Conservation (phyloP, 2,797 vertebrate genomes). For the Pitangus sulphuratus region DNA sequence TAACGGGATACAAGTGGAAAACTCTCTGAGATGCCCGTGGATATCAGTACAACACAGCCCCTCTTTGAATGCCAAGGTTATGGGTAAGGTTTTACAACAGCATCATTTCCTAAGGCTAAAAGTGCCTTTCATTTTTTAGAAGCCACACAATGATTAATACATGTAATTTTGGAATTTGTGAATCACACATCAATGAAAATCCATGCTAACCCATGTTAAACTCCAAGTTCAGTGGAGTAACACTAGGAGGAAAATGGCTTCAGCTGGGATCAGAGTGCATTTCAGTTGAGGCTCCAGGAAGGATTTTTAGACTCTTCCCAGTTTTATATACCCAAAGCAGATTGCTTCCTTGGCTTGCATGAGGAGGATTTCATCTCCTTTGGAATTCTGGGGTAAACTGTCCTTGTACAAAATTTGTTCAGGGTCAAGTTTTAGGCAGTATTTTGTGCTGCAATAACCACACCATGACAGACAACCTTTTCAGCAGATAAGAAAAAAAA, state of each 20-base stretch:
- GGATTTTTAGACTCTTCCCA: background rate
- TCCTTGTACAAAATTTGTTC: slow-evolving; percentile 19
- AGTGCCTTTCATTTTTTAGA: background rate
- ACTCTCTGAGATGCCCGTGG: background rate
- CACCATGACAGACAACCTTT: slow-evolving; percentile 20
- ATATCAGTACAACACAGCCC: rapidly evolving
- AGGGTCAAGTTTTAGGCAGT: slow-evolving; percentile 46
- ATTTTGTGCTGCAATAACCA: slow-evolving; percentile 43
- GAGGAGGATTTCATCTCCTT: background rate
- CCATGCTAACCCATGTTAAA: background rate
- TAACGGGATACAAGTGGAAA: background rate
- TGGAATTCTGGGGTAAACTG: slow-evolving; percentile 13
- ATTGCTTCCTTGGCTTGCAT: background rate
- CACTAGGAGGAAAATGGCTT: background rate
- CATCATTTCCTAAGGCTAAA: background rate
- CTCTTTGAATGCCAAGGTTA: background rate
- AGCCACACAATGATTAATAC: background rate
- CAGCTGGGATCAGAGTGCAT: background rate
- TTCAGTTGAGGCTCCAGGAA: background rate
- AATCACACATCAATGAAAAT: rapidly evolving
- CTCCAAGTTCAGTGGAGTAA: background rate
- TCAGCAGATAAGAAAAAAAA: slow-evolving; percentile 15
- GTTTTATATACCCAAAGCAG: background rate
- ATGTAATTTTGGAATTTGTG: background rate
- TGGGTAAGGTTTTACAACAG: background rate